Evolutionary conservation across 2,888 invertebrate genomes (phyloP), one percentile per base, ranked within the genome.

Genomic region (Macaria liturata): DNA sequence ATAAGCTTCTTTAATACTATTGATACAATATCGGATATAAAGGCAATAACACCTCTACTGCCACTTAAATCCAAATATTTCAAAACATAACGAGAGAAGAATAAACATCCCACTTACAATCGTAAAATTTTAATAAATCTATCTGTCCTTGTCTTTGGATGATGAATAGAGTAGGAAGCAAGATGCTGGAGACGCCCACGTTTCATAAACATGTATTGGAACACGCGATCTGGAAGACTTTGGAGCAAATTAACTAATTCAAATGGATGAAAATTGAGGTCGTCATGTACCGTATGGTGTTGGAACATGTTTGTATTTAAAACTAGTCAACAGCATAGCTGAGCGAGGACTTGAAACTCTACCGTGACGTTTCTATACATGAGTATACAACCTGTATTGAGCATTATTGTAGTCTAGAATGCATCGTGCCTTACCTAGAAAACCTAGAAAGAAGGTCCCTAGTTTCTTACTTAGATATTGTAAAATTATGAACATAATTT

Each of bases 211-310:
- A 53, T n/a, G 47, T 57, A 55, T 52, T 52, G 31, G 45, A 65
- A 62, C 72, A 75, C 69, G 71, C 71, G 65, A 74, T 71, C 66
- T 64, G 64, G 50, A 65, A 67, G 64, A 62, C 57, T 55, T 57
- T 64, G 59, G 64, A 60, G 58, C 62, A 69, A 71, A 74, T 72
- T 67, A 65, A 69, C 66, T 59, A 69, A 68, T 65, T 68, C 69
- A 62, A 67, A 72, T 42, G 42, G 42, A 42, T 42, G 9, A 37
- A 37, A 7, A 37, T 37, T 37, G 34, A 37, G 34, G 34, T 7
- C 7, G 34, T 37, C 7, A 37, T 7, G 7, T 37, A 37, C 7
- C 7, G 7, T 37, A 37, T 37, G 34, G 4, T 37, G 34, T 37
- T 4, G 34, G 7, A 37, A 37, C 4, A 7, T 37, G 7, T 37